Conservation (phyloP, 2,888 invertebrate genomes). For the Lepetodrilus schrolli region DNA sequence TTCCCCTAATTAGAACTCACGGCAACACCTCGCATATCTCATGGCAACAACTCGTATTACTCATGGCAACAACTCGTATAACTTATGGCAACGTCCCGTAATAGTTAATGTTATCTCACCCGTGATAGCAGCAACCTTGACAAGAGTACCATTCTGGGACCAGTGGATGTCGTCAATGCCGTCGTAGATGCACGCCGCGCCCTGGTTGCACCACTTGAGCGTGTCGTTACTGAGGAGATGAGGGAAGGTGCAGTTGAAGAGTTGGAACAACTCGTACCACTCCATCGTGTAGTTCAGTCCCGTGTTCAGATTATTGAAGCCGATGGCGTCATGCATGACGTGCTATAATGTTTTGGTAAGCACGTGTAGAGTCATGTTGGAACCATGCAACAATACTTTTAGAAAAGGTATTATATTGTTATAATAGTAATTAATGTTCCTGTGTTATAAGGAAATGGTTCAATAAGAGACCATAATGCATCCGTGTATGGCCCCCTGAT, state of each 20-base stretch:
- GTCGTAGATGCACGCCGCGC: conserved; percentile 68
- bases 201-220: conserved; percentile 70
- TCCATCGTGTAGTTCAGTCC: conserved; percentile 69
- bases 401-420: no score
- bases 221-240: conserved; percentile 59
- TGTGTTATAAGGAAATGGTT: no score
- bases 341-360: conserved; percentile 49
- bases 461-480: no score
- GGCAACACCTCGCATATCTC: no score
- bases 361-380: background rate
- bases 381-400: no score
- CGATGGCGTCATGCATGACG: conserved; percentile 71
- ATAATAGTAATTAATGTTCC: no score
- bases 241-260: conserved; percentile 72
- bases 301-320: conserved; percentile 62
- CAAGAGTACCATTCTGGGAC: conserved; percentile 64
- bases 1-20: no score
- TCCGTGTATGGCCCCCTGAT: no score
- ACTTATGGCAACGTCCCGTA: no score
- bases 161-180: conserved; percentile 67
- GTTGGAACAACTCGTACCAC: conserved; percentile 70
- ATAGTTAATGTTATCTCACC: conserved; percentile 52
- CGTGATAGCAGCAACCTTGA: conserved; percentile 61
- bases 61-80: no score
- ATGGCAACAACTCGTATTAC: no score